phyloP scores from a whole-genome alignment of 1,140 invertebrate genomes.

The Zaprionus davidi region DNA sequence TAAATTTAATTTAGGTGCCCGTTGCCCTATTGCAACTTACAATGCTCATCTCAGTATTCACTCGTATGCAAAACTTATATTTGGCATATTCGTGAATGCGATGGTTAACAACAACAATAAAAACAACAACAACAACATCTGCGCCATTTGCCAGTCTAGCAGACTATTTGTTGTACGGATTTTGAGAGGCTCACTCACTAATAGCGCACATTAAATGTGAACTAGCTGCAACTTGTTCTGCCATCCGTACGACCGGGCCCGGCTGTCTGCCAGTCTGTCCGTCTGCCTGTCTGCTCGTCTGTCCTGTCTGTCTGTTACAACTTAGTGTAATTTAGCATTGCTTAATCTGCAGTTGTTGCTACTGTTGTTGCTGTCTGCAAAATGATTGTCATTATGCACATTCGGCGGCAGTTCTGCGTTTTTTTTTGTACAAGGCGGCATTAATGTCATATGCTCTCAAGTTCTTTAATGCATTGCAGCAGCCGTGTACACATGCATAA shows the following conservation, averaged over 20 bases:
- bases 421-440: conserved; percentile 25
- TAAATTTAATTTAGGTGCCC: too few species aligned
- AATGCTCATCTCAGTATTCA: neutral
- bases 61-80: neutral
- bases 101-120: too few species aligned
- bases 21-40: neutral
- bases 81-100: neutral
- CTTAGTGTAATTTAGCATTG: conserved; percentile 58
- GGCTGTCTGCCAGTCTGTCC: neutral
- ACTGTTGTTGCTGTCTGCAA: conserved; percentile 25
- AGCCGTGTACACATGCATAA: neutral
- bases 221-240: conserved; percentile 59
- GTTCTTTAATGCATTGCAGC: conserved; percentile 41
- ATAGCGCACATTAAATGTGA: conserved; percentile 53
- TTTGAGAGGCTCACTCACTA: conserved; percentile 8
- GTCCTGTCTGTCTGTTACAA: conserved; percentile 2
- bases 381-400: conserved; percentile 69
- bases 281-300: neutral
- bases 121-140: neutral
- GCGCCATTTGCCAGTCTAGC: neutral
- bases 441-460: conserved; percentile 69
- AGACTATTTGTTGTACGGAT: conserved; percentile 3
- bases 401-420: conserved; percentile 34
- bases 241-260: neutral
- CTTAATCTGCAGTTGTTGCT: conserved; percentile 27